phyloP scores from a whole-genome alignment of 2,797 vertebrate genomes.

The Champsocephalus esox region DNA sequence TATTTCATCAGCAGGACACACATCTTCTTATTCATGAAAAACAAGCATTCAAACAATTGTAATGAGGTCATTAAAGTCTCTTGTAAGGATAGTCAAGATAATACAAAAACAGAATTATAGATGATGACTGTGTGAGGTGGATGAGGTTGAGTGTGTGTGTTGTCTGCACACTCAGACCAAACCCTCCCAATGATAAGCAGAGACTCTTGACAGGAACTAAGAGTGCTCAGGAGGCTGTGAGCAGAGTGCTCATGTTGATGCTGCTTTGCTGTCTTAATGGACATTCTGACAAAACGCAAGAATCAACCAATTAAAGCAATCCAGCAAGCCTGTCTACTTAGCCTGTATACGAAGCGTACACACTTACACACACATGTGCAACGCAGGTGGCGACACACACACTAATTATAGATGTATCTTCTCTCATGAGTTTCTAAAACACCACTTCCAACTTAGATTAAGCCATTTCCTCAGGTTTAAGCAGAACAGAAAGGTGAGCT shows the following conservation, averaged over 20 bases:
- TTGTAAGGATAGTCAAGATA: too few relatives aligned
- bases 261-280: constrained; percentile 28
- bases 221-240: constrained; percentile 33
- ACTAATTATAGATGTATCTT: not conserved
- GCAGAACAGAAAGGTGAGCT: constrained; percentile 48
- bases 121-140: too few relatives aligned
- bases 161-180: constrained; percentile 59
- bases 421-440: constrained; percentile 29
- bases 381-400: constrained; percentile 17
- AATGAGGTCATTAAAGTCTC: too few relatives aligned
- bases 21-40: too few relatives aligned
- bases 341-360: constrained; percentile 14
- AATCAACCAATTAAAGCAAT: constrained; percentile 37
- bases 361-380: constrained; percentile 18
- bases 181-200: constrained; percentile 53
- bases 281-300: constrained; percentile 39
- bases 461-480: constrained; percentile 25
- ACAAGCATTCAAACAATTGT: too few relatives aligned
- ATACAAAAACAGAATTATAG: too few relatives aligned
- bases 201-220: constrained; percentile 50
- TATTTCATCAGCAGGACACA: too few relatives aligned
- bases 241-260: constrained; percentile 13
- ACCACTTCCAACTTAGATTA: constrained; percentile 31
- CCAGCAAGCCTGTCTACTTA: constrained; percentile 36
- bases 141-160: constrained; percentile 6